A percentile compares a stretch with the other conserved stretches of the same genome.
Evolutionary conservation across 2,113 vertebrate genomes (phyloP).

Genomic region (Chroicocephalus ridibundus): DNA sequence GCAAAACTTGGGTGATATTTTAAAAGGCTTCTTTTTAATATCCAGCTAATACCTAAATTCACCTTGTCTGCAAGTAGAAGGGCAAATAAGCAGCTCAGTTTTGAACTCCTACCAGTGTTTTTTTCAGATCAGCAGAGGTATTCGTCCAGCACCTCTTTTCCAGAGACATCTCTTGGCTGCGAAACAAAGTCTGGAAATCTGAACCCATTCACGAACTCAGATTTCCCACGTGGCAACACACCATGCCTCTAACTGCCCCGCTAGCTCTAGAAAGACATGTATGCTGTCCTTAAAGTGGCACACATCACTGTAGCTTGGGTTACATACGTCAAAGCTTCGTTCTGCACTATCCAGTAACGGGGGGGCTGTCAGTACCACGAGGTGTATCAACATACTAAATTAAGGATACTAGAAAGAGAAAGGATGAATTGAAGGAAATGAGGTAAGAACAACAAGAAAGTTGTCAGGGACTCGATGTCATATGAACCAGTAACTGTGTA

Average conservation of each 20-base stretch:
- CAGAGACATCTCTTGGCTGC: conserved; percentile 47
- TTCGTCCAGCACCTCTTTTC: conserved; percentile 19
- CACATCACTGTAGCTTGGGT: conserved; percentile 41
- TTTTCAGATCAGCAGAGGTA: conserved; percentile 27
- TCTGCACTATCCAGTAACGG: conserved; percentile 26
- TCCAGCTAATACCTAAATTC: conserved; percentile 13
- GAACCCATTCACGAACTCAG: conserved; percentile 74
- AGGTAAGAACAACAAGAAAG: conserved; percentile 1
- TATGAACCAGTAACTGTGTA: background rate
- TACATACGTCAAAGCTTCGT: conserved; percentile 46
- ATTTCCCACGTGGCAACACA: conserved; percentile 41
- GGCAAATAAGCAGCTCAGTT: conserved; percentile 25
- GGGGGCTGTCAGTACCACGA: background rate
- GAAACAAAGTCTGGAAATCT: conserved; percentile 61
- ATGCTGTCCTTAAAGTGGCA: conserved; percentile 51
- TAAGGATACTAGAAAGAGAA: conserved; percentile 25
- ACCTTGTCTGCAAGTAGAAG: conserved; percentile 37
- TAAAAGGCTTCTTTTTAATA: background rate
- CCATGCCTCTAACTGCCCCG: conserved; percentile 22
- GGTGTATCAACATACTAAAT: conserved; percentile 30
- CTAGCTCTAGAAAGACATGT: conserved; percentile 51
- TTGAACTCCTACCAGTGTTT: conserved; percentile 32
- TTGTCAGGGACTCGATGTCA: background rate
- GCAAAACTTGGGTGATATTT: background rate
- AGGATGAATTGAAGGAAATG: conserved; percentile 52